Evolutionary conservation across 2,888 invertebrate genomes (phyloP).

Genomic region (Crossocerus cetratus): DNA sequence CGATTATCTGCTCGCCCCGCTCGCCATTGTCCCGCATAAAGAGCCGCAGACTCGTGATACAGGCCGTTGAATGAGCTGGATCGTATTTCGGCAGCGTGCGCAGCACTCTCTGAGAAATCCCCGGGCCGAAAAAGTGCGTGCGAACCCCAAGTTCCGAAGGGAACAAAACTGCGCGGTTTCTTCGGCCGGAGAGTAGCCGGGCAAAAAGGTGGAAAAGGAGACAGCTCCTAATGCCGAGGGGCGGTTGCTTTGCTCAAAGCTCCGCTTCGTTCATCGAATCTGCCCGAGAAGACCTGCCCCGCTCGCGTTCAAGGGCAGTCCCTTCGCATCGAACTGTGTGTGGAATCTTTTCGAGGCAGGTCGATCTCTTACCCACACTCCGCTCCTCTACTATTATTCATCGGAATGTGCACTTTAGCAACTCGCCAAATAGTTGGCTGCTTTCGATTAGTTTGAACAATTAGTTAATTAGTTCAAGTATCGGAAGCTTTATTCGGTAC

Average conservation of each 20-base stretch:
- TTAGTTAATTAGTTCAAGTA: no score
- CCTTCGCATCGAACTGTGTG: not conserved
- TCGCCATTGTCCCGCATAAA: not conserved
- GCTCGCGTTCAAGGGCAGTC: conserved; percentile 15
- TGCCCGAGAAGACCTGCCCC: conserved; percentile 45
- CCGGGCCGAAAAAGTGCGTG: conserved; percentile 36
- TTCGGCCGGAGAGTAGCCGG: conserved; percentile 4
- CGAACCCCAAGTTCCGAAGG: conserved; percentile 20
- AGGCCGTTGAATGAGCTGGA: conserved; percentile 36
- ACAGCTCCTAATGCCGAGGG: conserved; percentile 49
- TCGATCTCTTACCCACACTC: conserved; percentile 12
- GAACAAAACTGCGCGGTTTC: conserved; percentile 30
- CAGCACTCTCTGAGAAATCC: conserved; percentile 38
- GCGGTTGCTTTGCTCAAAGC: conserved; percentile 48
- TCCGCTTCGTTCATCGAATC: conserved; percentile 42
- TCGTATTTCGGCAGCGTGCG: conserved; percentile 39
- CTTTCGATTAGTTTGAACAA: no score
- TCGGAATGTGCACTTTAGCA: conserved; percentile 5
- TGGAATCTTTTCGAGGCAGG: conserved; percentile 37
- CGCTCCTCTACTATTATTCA: conserved; percentile 36
- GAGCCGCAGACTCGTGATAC: conserved; percentile 34
- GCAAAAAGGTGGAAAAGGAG: conserved; percentile 33
- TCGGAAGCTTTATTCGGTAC: conserved; percentile 8
- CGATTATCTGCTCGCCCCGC: conserved; percentile 41
- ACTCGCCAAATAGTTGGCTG: no score